Conservation (phyloP, 2,113 vertebrate species). For the Pelobates fuscus region DNA sequence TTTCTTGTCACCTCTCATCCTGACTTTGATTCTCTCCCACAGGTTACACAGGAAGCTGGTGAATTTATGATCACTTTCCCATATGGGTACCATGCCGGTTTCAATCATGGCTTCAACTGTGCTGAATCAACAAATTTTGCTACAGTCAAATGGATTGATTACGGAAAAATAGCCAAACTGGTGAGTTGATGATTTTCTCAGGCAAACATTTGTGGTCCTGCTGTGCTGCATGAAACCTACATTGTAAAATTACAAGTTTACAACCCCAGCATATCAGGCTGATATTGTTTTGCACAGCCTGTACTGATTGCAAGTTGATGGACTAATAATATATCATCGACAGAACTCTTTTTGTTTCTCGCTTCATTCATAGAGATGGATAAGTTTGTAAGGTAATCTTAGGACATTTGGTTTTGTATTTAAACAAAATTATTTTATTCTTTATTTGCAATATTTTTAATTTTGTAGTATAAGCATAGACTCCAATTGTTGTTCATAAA, state of each 20-base stretch:
- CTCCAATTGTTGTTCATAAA: too few relatives aligned
- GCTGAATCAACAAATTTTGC: constrained; percentile 98
- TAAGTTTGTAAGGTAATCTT: not conserved
- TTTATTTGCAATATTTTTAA: too few relatives aligned
- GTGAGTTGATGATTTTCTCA: constrained; percentile 64
- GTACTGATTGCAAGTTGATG: constrained; percentile 38
- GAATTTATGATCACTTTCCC: constrained; percentile 98
- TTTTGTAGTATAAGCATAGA: too few relatives aligned
- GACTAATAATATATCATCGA: constrained; percentile 36
- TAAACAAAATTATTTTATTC: not conserved
- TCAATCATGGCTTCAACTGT: constrained; percentile 98
- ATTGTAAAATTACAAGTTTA: constrained; percentile 49
- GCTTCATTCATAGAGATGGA: not conserved
- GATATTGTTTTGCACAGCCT: constrained; percentile 29
- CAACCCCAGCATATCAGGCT: constrained; percentile 25
- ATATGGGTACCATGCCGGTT: constrained; percentile 96
- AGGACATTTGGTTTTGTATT: constrained; percentile 2
- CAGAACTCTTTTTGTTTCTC: constrained; percentile 9
- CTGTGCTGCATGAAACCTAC: constrained; percentile 47
- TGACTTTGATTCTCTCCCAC: constrained; percentile 40
- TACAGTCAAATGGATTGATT: constrained; percentile 94
- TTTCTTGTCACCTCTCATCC: constrained; percentile 19
- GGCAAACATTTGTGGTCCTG: constrained; percentile 38
- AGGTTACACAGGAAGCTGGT: constrained; percentile 96
- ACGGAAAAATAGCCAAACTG: constrained; percentile 90